Evolutionary conservation across 2,797 vertebrate genomes (phyloP).

Genomic region (Aulostomus chinensis): DNA sequence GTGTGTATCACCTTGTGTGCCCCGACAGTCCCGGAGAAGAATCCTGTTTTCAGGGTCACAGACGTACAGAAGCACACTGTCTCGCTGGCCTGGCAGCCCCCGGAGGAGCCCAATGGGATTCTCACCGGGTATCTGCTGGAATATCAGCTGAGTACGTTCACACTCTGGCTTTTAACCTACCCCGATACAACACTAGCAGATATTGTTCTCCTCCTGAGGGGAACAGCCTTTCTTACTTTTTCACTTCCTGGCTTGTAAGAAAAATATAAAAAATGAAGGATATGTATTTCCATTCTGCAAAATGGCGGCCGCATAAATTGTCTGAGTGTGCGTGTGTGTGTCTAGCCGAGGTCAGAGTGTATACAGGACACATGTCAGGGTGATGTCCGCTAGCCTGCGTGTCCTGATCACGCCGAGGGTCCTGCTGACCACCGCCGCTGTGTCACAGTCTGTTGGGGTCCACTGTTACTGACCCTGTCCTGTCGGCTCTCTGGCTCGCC

Average conservation of each 20-base stretch:
- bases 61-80: constrained; percentile 85
- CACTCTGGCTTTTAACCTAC: not conserved
- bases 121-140: constrained; percentile 89
- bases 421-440: constrained; percentile 46
- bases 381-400: constrained; percentile 27
- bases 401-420: constrained; percentile 22
- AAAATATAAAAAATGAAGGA: constrained; percentile 3
- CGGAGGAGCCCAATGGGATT: constrained; percentile 87
- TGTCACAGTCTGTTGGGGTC: constrained; percentile 56
- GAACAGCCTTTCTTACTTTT: constrained; percentile 1
- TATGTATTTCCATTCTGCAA: constrained; percentile 15
- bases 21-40: constrained; percentile 89
- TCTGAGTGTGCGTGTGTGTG: constrained; percentile 13
- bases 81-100: constrained; percentile 88
- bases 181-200: constrained; percentile 27
- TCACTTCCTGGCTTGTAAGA: not conserved
- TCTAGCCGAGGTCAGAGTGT: constrained; percentile 43
- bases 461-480: constrained; percentile 39
- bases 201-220: constrained; percentile 27
- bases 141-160: constrained; percentile 92
- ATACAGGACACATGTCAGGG: constrained; percentile 49
- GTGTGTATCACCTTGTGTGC: constrained; percentile 37
- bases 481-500: constrained; percentile 23
- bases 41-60: constrained; percentile 85
- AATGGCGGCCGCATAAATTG: not conserved